A percentile compares a stretch with the other conserved stretches of the same genome.
These are phyloP conservation scores for Callorhinus ursinus DNA, from an alignment of 2,113 vertebrate species.

Conservation along the genomic window DNA sequence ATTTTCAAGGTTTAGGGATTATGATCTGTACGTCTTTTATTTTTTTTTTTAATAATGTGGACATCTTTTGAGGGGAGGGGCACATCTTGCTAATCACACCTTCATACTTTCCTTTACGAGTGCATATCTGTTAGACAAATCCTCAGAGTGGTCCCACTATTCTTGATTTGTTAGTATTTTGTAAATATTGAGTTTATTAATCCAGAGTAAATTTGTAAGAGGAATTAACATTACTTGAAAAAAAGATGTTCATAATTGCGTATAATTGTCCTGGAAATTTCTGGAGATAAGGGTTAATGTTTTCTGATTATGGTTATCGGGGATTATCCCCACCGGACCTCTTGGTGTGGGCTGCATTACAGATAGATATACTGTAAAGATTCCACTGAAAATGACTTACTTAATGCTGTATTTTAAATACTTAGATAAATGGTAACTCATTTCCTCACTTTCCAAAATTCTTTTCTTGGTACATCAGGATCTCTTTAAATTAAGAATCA, in stretches of 20 bases:
- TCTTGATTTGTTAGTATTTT: conserved; percentile 2
- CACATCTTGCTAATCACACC: background rate
- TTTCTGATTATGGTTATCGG: background rate
- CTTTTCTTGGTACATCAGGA: background rate
- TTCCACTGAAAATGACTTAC: background rate
- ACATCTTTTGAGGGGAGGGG: background rate
- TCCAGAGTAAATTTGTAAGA: background rate
- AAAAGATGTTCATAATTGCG: background rate
- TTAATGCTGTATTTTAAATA: conserved; percentile 7
- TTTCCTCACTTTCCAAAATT: background rate
- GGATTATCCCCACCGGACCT: background rate
- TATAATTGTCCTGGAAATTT: background rate
- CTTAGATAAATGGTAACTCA: background rate
- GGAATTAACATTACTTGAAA: background rate
- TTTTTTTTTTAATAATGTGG: background rate
- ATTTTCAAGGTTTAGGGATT: background rate
- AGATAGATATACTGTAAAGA: background rate
- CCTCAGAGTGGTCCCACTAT: background rate
- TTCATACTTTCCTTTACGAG: background rate
- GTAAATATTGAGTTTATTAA: background rate
- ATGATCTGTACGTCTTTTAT: background rate
- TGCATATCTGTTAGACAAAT: background rate
- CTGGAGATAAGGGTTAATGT: background rate
- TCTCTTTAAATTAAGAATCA: background rate
- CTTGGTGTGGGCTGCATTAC: background rate